These are phyloP conservation scores for Acanthochromis polyacanthus DNA, from an alignment of 2,113 vertebrate species.

Conservation along the genomic window DNA sequence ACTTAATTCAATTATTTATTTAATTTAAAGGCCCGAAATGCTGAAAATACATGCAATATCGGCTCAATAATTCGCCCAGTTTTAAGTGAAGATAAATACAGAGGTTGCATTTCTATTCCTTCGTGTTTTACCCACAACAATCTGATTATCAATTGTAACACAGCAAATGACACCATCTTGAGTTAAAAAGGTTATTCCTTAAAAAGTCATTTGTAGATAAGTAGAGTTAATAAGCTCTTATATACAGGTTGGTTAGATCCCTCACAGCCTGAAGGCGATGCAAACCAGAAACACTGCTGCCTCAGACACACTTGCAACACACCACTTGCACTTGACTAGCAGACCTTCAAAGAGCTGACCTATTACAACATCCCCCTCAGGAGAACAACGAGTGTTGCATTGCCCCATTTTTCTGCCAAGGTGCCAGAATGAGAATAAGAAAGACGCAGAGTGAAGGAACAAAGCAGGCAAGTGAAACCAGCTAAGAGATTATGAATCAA, in stretches of 20 bases:
- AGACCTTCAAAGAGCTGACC: conserved; percentile 58
- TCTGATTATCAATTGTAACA: conserved; percentile 23
- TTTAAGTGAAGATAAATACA: conserved; percentile 16
- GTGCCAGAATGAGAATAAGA: conserved; percentile 26
- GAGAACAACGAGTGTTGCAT: conserved; percentile 23
- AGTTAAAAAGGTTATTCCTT: conserved; percentile 6
- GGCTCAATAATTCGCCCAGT: neutral
- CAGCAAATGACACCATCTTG: neutral
- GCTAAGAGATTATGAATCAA: conserved; percentile 13
- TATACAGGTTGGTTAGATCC: conserved; percentile 5
- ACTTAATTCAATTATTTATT: too few relatives aligned
- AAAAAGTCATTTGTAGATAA: neutral
- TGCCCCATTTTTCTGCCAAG: conserved; percentile 56
- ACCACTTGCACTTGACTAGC: conserved; percentile 35
- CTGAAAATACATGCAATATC: neutral
- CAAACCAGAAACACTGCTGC: neutral
- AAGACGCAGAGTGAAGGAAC: neutral
- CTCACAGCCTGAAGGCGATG: neutral
- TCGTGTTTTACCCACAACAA: neutral
- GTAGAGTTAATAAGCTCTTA: neutral
- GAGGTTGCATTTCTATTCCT: conserved; percentile 8
- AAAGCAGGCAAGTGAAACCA: neutral
- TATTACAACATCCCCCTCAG: conserved; percentile 44
- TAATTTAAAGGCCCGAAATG: too few relatives aligned
- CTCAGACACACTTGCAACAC: conserved; percentile 6